Evolutionary conservation across 2,888 invertebrate genomes (phyloP).

Genomic region (Cosmia trapezina): DNA sequence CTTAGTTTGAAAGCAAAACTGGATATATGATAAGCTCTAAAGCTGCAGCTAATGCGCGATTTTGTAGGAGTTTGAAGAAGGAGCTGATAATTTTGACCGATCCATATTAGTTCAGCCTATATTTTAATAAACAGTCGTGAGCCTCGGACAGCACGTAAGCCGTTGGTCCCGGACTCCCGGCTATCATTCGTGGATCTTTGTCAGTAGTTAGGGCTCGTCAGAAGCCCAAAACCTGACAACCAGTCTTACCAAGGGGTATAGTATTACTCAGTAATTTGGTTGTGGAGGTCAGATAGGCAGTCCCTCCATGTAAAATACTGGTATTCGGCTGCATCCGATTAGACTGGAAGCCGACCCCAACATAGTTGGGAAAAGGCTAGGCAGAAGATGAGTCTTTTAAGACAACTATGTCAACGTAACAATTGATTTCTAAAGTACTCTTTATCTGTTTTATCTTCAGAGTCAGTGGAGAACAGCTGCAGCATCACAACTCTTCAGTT

Average conservation of each 20-base stretch:
- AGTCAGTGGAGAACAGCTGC: constrained; percentile 99
- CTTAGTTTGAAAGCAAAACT: neutral
- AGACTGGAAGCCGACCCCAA: neutral
- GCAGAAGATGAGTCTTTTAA: neutral
- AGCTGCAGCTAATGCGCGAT: neutral
- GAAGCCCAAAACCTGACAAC: neutral
- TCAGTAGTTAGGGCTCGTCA: neutral
- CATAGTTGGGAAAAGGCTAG: neutral
- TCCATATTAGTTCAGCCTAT: neutral
- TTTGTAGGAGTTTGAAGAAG: neutral
- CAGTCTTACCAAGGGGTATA: neutral
- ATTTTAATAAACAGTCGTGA: neutral
- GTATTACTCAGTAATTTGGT: neutral
- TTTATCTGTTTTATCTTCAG: constrained; percentile 82
- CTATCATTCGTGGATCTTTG: neutral
- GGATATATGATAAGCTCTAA: neutral
- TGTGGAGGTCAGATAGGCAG: neutral
- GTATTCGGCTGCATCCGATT: neutral
- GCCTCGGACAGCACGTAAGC: neutral
- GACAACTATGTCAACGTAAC: neutral
- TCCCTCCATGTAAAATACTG: neutral
- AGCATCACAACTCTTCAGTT: constrained; percentile 97
- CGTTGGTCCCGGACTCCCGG: neutral
- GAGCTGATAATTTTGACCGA: neutral
- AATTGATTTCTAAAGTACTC: neutral